A percentile compares a stretch with the other conserved stretches of the same genome.
These are phyloP conservation scores for Leuciscus idus DNA, from an alignment of 2,113 vertebrate genomes.

Conservation along the genomic window DNA sequence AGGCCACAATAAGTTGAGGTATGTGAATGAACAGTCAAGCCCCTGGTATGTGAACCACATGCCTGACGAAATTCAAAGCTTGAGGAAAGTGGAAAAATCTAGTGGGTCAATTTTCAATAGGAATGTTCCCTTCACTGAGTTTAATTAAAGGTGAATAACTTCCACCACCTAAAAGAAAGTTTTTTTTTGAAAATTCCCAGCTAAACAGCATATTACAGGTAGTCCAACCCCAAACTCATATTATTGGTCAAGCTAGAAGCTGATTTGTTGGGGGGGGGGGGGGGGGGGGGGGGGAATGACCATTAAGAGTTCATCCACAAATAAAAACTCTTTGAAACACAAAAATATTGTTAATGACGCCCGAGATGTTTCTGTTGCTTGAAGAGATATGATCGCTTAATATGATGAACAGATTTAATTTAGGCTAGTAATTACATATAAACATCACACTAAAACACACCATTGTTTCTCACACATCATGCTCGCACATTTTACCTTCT, in stretches of 20 bases:
- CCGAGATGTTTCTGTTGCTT: not conserved
- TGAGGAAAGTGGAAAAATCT: not conserved
- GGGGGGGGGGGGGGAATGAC: no score
- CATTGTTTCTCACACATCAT: no score
- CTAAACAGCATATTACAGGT: not conserved
- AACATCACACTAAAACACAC: no score
- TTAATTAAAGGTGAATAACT: not conserved
- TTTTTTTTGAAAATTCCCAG: not conserved
- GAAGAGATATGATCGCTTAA: not conserved
- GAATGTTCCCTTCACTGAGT: not conserved
- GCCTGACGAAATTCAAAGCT: constrained; percentile 6
- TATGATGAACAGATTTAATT: not conserved
- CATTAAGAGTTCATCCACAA: not conserved
- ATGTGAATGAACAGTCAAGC: not conserved
- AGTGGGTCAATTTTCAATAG: not conserved
- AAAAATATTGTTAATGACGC: not conserved
- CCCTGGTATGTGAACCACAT: not conserved
- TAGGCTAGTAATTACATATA: not conserved
- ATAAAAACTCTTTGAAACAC: not conserved
- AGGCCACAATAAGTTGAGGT: not conserved
- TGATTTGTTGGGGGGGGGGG: not conserved
- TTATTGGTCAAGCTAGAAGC: not conserved
- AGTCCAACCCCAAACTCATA: not conserved
- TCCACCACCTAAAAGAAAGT: not conserved
- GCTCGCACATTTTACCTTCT: not conserved